phyloP scores from a whole-genome alignment of 2,888 invertebrate genomes.

The Argyresthia albistria region DNA sequence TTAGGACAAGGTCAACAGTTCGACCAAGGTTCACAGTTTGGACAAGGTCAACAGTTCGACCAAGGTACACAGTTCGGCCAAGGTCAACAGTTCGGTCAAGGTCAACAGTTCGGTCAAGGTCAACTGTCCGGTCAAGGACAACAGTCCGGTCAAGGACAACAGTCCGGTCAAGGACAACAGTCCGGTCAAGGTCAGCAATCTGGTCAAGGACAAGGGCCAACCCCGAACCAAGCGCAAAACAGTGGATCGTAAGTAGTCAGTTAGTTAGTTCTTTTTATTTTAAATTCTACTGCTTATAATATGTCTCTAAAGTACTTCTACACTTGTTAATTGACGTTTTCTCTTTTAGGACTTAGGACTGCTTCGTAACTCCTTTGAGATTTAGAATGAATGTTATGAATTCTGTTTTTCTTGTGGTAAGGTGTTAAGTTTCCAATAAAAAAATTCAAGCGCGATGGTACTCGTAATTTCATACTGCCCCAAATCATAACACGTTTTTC shows the following conservation, averaged over 20 bases:
- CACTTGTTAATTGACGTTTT: no score
- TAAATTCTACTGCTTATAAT: no score
- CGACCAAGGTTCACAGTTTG: not conserved
- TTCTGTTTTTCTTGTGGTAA: no score
- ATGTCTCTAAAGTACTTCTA: no score
- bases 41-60: not conserved
- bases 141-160: not conserved
- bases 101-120: not conserved
- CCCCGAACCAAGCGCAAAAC: not conserved
- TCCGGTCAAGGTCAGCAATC: not conserved
- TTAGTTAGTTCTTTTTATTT: no score
- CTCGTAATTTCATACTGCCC: no score
- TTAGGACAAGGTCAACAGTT: conserved; percentile 2
- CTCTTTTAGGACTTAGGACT: no score
- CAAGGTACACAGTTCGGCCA: not conserved
- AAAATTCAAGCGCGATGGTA: no score
- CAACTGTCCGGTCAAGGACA: not conserved
- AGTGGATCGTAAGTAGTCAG: not conserved
- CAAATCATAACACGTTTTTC: no score
- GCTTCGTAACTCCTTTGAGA: no score
- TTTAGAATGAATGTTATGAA: no score
- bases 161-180: not conserved
- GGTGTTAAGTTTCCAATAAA: no score
- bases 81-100: not conserved
- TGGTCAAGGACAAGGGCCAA: not conserved